These are phyloP conservation scores for Leucoraja ocellata DNA, from an alignment of 2,797 vertebrate species.

Conservation along the genomic window DNA sequence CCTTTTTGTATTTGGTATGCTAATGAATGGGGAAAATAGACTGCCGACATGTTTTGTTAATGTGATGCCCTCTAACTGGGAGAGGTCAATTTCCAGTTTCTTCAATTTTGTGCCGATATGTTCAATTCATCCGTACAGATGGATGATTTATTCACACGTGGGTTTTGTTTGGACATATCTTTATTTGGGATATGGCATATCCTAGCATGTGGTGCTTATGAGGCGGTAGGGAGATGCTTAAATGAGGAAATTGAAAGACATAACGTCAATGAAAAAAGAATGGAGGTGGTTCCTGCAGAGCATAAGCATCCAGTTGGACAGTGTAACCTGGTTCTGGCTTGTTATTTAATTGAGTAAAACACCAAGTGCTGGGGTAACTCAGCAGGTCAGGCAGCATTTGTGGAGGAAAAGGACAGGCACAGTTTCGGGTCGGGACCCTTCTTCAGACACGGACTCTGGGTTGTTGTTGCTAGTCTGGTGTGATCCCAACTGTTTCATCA, in stretches of 20 bases:
- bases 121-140: not conserved
- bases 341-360: not conserved
- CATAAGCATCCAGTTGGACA: not conserved
- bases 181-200: too few relatives aligned
- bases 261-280: not conserved
- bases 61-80: not conserved
- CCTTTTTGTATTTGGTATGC: not conserved
- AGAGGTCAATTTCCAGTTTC: not conserved
- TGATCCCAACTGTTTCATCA: not conserved
- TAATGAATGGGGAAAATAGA: not conserved
- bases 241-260: not conserved
- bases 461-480: too few relatives aligned
- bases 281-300: not conserved
- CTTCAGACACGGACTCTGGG: too few relatives aligned
- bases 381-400: too few relatives aligned
- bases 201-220: not conserved
- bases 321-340: not conserved
- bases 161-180: not conserved
- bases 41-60: not conserved
- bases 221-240: not conserved
- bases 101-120: not conserved
- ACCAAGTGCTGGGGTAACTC: too few relatives aligned
- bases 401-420: too few relatives aligned
- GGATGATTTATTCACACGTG: not conserved
- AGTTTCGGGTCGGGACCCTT: too few relatives aligned